Base-by-base conservation (phyloP, 2,888 invertebrate species). In the Lagria hirta region DNA sequence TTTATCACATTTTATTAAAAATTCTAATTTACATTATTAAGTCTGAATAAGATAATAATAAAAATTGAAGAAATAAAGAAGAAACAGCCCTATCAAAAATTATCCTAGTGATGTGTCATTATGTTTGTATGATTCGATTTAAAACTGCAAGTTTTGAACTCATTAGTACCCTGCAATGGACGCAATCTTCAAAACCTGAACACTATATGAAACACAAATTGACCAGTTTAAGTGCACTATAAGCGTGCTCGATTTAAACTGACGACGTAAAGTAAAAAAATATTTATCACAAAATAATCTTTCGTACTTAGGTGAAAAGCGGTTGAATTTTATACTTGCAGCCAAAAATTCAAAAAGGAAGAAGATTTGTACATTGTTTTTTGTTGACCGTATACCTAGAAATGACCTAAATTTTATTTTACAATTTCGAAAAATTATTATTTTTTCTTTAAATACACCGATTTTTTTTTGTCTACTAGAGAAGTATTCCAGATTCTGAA, bases 341-440 rank as follows among this genome's bases (percentile, higher is more conserved):
- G 59, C 53, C 57, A 33, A 55, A 60, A 55, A 53, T 44, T 40
- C n/a, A n/a, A n/a, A n/a, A n/a, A n/a, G 48, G 48, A 30, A 29
- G 43, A 37, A 53, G 46, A 58, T 64, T 70, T 70, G 69, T 69
- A 70, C 69, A 70, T 68, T 42, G 16, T 16, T 18, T n/a, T 48
- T 51, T 64, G 64, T 68, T 69, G 66, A 68, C 69, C 70, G 70
- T 70, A 70, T 70, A 70, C 70, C 65, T 67, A 68, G 20, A 29
- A 34, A 55, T 53, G 56, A 57, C 61, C 65, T 65, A 66, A 65
- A 63, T 55, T 61, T 64, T 66, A 57, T 62, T 59, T 55, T 55
- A 50, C 55, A n/a, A n/a, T n/a, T 32, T 44, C 44, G 48, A 48
- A 52, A 45, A 51, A 37, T 43, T 38, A 14, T n/a, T 36, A 21